Evolutionary conservation across 2,113 vertebrate species (phyloP), one percentile per base, ranked within the genome.

Genomic region (Phyllopteryx taeniolatus): DNA sequence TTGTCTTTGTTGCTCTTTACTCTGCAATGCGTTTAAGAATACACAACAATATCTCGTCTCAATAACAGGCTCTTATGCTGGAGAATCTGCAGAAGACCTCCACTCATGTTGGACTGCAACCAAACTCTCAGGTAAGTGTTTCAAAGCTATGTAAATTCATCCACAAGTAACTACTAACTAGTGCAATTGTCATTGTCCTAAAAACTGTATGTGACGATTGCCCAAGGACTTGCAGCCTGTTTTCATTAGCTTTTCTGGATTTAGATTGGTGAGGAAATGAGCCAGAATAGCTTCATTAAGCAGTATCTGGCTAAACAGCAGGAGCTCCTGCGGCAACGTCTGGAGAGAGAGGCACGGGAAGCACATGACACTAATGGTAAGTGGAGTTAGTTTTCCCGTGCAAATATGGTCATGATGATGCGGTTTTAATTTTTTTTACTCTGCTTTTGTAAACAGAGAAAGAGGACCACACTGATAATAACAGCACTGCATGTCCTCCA

Each of bases 211-310:
- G 8, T 13, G 2, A 51, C 73, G 2, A 56, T 74, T 53, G 10
- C 47, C 27, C 62, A 47, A 72, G 65, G 53, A 11, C 20, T 75
- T 70, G 27, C 12, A 35, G 15, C 17, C 19, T 51, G n/a, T 67
- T 65, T 85, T 72, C 57, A 46, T 54, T 59, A 46, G 35, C 43
- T 12, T 78, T 20, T 80, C n/a, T 81, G 33, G 66, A 1, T 83
- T 70, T 83, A 97, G 96, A 97, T 97, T 82, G 95, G 95, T 0
- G 95, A 97, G 87, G 96, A 97, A 90, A 97, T 97, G 96, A 96
- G 96, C 87, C 94, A 96, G 83, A 97, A 97, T 91, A 96, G 94
- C 89, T 95, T 97, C 77, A 97, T 97, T 87, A 96, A 97, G 84
- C 96, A 97, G 86, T 97, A 97, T 91, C 90, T 97, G 84, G 95